Base-by-base conservation (phyloP, 2,113 vertebrate genomes). In the Pseudorasbora parva region DNA sequence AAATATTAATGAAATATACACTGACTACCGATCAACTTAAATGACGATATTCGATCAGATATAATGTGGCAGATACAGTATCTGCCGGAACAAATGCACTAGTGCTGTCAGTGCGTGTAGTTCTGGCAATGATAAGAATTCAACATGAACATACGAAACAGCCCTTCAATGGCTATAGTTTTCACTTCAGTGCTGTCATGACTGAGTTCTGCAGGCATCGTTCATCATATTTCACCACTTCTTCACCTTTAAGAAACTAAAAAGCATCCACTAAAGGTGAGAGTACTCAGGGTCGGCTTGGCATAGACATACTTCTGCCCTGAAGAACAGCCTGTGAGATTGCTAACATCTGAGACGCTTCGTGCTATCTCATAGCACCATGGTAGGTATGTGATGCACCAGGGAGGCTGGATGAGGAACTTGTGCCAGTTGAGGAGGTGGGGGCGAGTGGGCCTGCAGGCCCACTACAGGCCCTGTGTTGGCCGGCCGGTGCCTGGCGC, bases 401-500 rank as follows among this genome's bases (percentile, higher is more conserved):
- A 98, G 90, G 0, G 97, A 93, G 0, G 95, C 94, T 0, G 96
- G 94, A 88, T 97, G 97, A n/a, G 97, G 93, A 84, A 96, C 94
- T 0, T 95, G 91, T 82, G 95, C 89, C 74, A 94, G 89, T 86
- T 93, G 93, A 0, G 93, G 90, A 0, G 91, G 10, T 0, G 91
- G 89, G 37, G 90, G 95, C 0, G 96, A 96, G 83, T 94, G 96
- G 0, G 93, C 86, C 89, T 95, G 95, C 87, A 96, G 90, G 59
- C 95, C 91, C 49, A 93, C 89, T 3, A 88, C 89, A 27, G 89
- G 25, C 0, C 87, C 87, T 0, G 90, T 62, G 5, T 57, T 17
- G 45, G 93, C 88, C 1, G 98, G 98, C 51, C 97, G 95, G 89
- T 99, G 98, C 56, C 97, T 87, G 21, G 98, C 98, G 17, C 97